Percentiles rank a stretch among this genome's conserved stretches.
Conservation (phyloP, 2,113 vertebrate species). For the Sander vitreus region DNA sequence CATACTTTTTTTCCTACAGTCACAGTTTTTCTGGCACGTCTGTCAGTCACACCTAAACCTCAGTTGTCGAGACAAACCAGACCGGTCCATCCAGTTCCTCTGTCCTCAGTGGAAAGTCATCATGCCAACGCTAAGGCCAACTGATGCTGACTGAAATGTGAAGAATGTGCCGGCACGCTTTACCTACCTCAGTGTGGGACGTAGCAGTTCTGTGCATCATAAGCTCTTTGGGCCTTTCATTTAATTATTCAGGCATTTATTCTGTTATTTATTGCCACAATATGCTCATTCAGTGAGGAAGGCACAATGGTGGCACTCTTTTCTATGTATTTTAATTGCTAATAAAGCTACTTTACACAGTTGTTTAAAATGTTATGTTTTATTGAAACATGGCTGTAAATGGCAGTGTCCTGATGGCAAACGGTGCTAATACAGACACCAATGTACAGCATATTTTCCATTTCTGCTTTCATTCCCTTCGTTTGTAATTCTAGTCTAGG, state of each 20-base stretch:
- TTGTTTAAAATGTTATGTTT: neutral
- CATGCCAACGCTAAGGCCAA: neutral
- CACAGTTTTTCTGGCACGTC: slow-evolving; percentile 11
- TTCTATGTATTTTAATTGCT: neutral
- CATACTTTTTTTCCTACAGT: neutral
- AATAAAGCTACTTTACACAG: neutral
- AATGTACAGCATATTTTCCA: neutral
- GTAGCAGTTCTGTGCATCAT: neutral
- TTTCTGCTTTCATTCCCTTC: neutral
- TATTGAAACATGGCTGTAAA: neutral
- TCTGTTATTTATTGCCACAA: neutral
- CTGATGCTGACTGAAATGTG: slow-evolving; percentile 56
- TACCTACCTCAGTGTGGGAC: slow-evolving; percentile 8
- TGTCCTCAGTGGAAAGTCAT: slow-evolving; percentile 33
- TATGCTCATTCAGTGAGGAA: neutral
- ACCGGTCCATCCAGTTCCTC: slow-evolving; percentile 76
- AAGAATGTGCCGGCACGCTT: slow-evolving; percentile 64
- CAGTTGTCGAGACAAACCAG: slow-evolving; percentile 47
- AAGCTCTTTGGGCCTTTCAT: neutral
- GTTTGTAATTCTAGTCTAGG: neutral
- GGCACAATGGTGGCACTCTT: neutral
- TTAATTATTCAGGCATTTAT: neutral
- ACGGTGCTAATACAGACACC: neutral
- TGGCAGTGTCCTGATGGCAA: neutral
- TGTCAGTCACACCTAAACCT: slow-evolving; percentile 43